Evolutionary conservation across 2,113 vertebrate species (phyloP).

Genomic region (Nestor notabilis): DNA sequence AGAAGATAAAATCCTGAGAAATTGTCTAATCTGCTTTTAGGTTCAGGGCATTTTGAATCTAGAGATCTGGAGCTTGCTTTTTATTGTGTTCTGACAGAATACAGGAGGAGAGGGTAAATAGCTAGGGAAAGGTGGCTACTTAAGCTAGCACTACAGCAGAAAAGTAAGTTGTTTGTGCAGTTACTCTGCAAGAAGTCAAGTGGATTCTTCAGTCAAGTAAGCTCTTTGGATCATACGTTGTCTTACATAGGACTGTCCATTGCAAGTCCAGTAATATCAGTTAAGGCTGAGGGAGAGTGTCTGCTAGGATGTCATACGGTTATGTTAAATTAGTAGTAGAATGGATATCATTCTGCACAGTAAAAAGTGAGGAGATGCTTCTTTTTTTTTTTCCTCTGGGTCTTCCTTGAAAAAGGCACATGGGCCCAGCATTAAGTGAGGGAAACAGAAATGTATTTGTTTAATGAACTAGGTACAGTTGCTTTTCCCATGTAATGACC

Average conservation of each 20-base stretch:
- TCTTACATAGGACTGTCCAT: background rate
- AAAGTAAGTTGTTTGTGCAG: background rate
- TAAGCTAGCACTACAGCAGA: background rate
- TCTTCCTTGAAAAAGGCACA: background rate
- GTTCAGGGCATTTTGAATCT: background rate
- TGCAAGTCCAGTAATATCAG: background rate
- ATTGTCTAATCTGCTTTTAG: background rate
- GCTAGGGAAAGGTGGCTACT: background rate
- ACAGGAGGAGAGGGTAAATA: background rate
- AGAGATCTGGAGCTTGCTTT: background rate
- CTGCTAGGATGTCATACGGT: background rate
- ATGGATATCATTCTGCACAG: background rate
- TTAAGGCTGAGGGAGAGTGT: background rate
- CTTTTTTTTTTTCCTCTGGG: background rate
- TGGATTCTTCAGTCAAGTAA: conserved; percentile 1
- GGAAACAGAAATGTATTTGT: background rate
- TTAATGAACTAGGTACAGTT: background rate
- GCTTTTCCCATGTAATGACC: background rate
- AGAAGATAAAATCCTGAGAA: background rate
- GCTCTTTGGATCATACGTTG: accelerated
- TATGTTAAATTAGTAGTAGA: background rate
- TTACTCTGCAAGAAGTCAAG: conserved; percentile 1
- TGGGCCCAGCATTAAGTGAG: background rate
- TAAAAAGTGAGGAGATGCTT: background rate
- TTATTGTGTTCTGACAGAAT: background rate